Conservation (phyloP, 2,113 vertebrate genomes). For the Triplophysa dalaica region DNA sequence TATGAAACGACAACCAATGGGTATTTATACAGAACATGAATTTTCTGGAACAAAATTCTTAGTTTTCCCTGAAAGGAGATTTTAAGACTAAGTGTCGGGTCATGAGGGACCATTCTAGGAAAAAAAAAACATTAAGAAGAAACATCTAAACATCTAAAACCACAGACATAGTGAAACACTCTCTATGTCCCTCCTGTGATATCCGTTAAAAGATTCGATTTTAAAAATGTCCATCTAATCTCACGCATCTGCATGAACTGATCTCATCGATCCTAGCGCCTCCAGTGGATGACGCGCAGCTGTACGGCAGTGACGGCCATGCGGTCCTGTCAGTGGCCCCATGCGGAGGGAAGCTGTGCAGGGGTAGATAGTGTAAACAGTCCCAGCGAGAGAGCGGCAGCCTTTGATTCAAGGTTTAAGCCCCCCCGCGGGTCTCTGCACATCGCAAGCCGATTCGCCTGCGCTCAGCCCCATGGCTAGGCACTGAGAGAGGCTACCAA, state of each 20-base stretch:
- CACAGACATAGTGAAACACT: too few species aligned
- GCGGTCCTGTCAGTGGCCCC: not conserved
- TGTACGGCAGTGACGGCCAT: not conserved
- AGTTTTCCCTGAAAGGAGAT: too few species aligned
- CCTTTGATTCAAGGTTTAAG: conserved; percentile 67
- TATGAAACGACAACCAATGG: too few species aligned
- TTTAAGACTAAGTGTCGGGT: too few species aligned
- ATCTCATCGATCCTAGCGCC: conserved; percentile 10
- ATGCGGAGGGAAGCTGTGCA: conserved; percentile 49
- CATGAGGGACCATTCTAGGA: too few species aligned
- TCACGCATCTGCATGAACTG: not conserved
- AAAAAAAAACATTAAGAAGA: not conserved
- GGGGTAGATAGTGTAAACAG: conserved; percentile 53
- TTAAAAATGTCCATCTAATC: not conserved
- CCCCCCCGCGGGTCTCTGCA: conserved; percentile 56
- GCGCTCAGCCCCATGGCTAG: conserved; percentile 51
- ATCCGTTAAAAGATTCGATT: not conserved
- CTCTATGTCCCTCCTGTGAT: too few species aligned
- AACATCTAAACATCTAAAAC: not conserved
- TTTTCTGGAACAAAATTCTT: too few species aligned
- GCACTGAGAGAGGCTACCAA: conserved; percentile 32
- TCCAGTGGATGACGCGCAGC: conserved; percentile 42
- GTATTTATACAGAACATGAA: too few species aligned
- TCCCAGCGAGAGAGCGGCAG: conserved; percentile 57
- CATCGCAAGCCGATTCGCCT: conserved; percentile 60